Percentiles rank a stretch among this genome's conserved stretches.
Evolutionary conservation across 2,888 invertebrate species (phyloP).

Genomic region (Prosapia bicincta): DNA sequence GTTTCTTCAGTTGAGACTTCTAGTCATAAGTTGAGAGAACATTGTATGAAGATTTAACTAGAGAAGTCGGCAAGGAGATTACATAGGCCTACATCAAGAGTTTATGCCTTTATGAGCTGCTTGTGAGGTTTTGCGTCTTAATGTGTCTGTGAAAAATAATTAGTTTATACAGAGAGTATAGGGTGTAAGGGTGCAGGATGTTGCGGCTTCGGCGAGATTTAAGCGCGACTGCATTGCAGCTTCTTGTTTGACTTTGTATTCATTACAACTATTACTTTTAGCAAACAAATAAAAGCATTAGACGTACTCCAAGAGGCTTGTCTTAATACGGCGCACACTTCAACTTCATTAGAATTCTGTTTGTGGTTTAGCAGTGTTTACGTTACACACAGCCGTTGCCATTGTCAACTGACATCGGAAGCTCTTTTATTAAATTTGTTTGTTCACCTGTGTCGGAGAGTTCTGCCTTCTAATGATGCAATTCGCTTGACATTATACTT

Average conservation of each 20-base stretch:
- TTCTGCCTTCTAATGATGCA: too few species aligned
- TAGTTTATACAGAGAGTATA: constrained; percentile 3
- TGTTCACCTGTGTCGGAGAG: too few species aligned
- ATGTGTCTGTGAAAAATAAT: constrained; percentile 10
- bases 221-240: constrained; percentile 9
- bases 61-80: not conserved
- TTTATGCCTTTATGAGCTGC: constrained; percentile 13
- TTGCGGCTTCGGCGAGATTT: constrained; percentile 7
- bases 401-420: not conserved
- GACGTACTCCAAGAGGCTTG: not conserved
- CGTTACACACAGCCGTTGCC: not conserved
- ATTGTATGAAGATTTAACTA: not conserved
- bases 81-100: not conserved
- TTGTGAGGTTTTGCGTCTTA: constrained; percentile 11
- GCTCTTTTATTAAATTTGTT: too few species aligned
- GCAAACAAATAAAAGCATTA: constrained; percentile 4
- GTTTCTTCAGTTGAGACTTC: not conserved
- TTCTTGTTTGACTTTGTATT: not conserved
- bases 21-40: not conserved
- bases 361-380: not conserved
- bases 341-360: constrained; percentile 2
- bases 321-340: not conserved
- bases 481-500: too few species aligned
- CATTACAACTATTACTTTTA: not conserved
- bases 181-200: not conserved